These are phyloP conservation scores for Formica selysi DNA, from an alignment of 1,140 invertebrate genomes.

Conservation along the genomic window DNA sequence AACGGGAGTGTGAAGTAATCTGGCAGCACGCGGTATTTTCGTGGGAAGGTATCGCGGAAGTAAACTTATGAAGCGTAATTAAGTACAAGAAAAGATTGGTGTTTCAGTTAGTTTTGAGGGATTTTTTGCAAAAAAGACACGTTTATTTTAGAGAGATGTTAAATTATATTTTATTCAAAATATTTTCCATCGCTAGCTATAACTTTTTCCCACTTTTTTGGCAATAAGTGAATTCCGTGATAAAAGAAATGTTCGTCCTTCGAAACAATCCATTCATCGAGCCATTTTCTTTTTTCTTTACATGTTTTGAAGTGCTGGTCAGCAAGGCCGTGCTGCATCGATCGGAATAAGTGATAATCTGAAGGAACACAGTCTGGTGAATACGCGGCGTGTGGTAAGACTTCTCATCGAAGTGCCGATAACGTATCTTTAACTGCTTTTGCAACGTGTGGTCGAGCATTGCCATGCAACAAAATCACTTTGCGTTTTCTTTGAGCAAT, in stretches of 20 bases:
- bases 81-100: conserved; percentile 12
- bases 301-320: neutral
- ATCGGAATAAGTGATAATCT: neutral
- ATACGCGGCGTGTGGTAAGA: neutral
- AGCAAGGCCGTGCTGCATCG: neutral
- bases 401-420: neutral
- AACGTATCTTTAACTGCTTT: neutral
- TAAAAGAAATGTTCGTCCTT: neutral
- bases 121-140: no score
- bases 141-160: no score
- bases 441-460: neutral
- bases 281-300: neutral
- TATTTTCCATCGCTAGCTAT: neutral
- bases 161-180: neutral
- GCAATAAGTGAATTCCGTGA: neutral
- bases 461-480: neutral
- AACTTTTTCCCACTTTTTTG: neutral
- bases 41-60: conserved; percentile 14
- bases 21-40: conserved; percentile 24
- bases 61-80: conserved; percentile 1
- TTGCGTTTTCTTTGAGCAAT: neutral
- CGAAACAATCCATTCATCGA: neutral
- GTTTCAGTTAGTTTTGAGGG: no score
- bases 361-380: neutral
- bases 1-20: conserved; percentile 12